phyloP scores from a whole-genome alignment of 2,113 vertebrate genomes.

The Lasiurus borealis region DNA sequence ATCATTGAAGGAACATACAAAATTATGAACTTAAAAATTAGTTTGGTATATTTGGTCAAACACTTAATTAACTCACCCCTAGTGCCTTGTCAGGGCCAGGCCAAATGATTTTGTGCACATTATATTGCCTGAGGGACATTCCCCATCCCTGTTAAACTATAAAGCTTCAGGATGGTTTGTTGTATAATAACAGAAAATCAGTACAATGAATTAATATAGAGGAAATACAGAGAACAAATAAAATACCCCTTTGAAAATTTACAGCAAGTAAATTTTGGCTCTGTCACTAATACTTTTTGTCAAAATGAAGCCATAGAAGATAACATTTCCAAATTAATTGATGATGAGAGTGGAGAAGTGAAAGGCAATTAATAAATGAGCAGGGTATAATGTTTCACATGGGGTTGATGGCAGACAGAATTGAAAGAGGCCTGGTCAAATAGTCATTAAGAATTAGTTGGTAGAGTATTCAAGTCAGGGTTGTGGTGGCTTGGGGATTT shows the following conservation, averaged over 20 bases:
- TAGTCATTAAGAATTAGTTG: not conserved
- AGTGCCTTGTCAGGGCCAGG: no score
- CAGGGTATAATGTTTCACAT: not conserved
- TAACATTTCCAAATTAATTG: not conserved
- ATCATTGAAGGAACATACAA: no score
- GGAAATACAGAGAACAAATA: not conserved
- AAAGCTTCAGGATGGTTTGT: not conserved
- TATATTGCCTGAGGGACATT: no score
- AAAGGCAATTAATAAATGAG: not conserved
- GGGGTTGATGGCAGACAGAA: not conserved
- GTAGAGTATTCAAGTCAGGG: not conserved
- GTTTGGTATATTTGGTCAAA: no score
- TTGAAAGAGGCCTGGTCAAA: not conserved
- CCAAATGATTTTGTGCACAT: no score
- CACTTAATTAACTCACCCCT: no score
- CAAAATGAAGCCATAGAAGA: not conserved
- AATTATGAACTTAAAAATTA: no score
- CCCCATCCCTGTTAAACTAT: not conserved
- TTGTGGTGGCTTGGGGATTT: not conserved
- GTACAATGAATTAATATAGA: not conserved
- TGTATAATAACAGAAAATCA: not conserved
- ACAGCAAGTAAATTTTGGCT: not conserved
- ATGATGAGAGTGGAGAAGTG: not conserved
- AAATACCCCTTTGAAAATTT: constrained; percentile 31
- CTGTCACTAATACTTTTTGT: not conserved